Base-by-base conservation (phyloP, 2,888 invertebrate species). In the Apoderus coryli region DNA sequence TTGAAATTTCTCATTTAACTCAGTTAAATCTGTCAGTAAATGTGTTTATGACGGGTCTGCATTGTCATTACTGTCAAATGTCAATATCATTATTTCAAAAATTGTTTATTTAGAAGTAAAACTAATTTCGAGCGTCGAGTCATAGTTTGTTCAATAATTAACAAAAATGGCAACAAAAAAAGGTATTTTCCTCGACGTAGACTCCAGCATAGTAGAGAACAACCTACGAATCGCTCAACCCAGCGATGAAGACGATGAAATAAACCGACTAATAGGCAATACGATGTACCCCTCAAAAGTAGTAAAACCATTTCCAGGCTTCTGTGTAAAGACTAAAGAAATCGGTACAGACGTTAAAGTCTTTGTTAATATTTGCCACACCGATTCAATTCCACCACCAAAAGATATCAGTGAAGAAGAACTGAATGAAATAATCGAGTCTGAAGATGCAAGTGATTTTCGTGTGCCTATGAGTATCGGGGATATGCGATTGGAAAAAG, bases 391-490 rank as follows among this genome's bases (percentile, higher is more conserved):
- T 42, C 81, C 81, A 6, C 75, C 80, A 7, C 33, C 82, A 77
- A 2, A 64, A 44, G 75, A 84, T 44, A 69, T 84, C 22, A 65
- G 68, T 2, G 72, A 75, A 50, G 71, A 72, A 31, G 77, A 82
- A 45, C 61, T 86, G 2, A 61, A 72, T 41, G 64, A 67, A 34
- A 69, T 84, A 31, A 55, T 85, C 13, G 66, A 67, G 36, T 75
- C 77, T 0, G 75, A 77, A 28, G 63, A 64, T 27, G 72, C 77
- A 0, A 67, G 73, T 3, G 69, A 69, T 26, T 90, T 32, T 16
- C 64, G 78, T 37, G 74, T 92, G 25, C 90, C 90, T 0, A 82
- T 92, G 82, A 89, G 89, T 53, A 77, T 92, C 39, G 88, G 88
- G 0, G 78, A 79, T 49, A 72, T 80, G 3, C 74, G 78, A 43